Percentiles rank a stretch among this genome's conserved stretches.
phyloP scores from a whole-genome alignment of 2,888 invertebrate species.

The Busseola fusca region DNA sequence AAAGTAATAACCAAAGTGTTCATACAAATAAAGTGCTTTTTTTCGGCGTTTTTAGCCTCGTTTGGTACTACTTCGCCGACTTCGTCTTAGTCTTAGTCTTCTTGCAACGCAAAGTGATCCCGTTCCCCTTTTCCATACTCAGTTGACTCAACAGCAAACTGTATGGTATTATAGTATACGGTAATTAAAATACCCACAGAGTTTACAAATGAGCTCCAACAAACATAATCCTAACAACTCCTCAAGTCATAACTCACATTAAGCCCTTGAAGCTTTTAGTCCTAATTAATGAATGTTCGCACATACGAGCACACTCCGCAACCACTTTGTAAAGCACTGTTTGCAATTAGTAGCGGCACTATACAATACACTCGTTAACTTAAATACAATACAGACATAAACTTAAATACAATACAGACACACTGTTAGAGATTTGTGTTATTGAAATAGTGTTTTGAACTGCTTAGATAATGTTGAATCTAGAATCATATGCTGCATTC shows the following conservation, averaged over 20 bases:
- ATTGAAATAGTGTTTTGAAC: conserved; percentile 26
- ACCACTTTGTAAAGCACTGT: conserved; percentile 19
- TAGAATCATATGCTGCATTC: no score
- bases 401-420: neutral
- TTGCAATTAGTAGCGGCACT: conserved; percentile 23
- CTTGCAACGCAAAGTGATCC: neutral
- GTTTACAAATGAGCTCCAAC: conserved; percentile 19
- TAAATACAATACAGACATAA: neutral
- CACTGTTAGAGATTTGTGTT: neutral
- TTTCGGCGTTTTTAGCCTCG: neutral
- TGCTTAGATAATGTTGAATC: conserved; percentile 8
- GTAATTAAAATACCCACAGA: conserved; percentile 10
- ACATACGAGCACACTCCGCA: conserved; percentile 28
- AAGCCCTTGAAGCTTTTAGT: conserved; percentile 21
- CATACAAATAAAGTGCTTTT: neutral
- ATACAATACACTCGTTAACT: conserved; percentile 22
- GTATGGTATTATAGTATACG: neutral
- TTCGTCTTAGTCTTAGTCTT: neutral
- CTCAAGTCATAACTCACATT: conserved; percentile 29
- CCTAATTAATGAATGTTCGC: conserved; percentile 36
- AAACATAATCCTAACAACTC: conserved; percentile 26
- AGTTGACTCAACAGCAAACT: no score
- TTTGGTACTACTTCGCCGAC: neutral
- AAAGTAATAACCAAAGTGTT: no score
- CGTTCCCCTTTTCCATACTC: neutral